These are phyloP conservation scores for Acleris literana DNA, from an alignment of 2,888 invertebrate genomes.

Conservation along the genomic window DNA sequence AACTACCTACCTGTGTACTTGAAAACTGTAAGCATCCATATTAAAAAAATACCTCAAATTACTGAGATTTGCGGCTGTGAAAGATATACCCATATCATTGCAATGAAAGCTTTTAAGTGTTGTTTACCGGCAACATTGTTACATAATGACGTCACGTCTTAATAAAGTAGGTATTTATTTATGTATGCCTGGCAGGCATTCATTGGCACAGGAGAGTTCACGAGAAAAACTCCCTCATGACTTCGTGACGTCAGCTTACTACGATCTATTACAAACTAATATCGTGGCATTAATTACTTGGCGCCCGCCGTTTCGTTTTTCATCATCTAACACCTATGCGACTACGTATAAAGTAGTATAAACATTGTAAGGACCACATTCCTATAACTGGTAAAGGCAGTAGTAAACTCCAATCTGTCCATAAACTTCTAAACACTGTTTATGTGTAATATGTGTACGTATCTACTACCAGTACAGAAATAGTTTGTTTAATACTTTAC, in stretches of 20 bases:
- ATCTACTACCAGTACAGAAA: too few species aligned
- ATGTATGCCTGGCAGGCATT: neutral
- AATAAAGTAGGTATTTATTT: constrained; percentile 10
- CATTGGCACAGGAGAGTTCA: constrained; percentile 10
- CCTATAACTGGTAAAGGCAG: too few species aligned
- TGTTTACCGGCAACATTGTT: constrained; percentile 1
- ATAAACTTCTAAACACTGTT: too few species aligned
- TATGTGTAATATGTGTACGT: too few species aligned
- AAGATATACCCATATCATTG: neutral
- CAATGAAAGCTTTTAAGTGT: neutral
- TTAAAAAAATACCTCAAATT: too few species aligned
- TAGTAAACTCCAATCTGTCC: too few species aligned
- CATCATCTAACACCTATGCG: constrained; percentile 8
- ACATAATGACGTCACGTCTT: constrained; percentile 8
- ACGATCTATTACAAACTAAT: neutral
- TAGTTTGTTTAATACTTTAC: neutral
- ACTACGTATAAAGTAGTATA: neutral
- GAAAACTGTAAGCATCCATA: too few species aligned
- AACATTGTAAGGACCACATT: too few species aligned
- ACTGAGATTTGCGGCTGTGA: too few species aligned
- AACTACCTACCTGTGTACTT: too few species aligned
- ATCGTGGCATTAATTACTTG: constrained; percentile 17
- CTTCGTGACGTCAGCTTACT: constrained; percentile 14
- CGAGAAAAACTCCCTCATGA: constrained; percentile 15
- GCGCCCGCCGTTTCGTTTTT: constrained; percentile 19